Base-by-base conservation (phyloP, 2,888 invertebrate species). In the Nomada hirtipes region DNA sequence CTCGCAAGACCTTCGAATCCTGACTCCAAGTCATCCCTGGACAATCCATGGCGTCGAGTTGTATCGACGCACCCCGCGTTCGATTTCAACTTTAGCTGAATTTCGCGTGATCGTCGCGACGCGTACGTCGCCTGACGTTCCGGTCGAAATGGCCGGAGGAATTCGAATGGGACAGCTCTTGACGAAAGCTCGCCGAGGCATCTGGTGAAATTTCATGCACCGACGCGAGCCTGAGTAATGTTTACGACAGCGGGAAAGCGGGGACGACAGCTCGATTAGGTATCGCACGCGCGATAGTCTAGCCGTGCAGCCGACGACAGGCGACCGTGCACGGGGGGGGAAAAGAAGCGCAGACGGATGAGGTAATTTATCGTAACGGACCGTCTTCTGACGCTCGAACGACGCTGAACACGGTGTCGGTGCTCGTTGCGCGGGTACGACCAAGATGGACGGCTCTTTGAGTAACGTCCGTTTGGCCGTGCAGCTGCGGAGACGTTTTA, bases 161-260 rank as follows among this genome's bases (percentile, higher is more conserved):
- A 53, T 53, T n/a, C 53, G 53, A 20, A n/a, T n/a, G 53, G 18
- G 7, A 10, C 53, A 2, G 7, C 53, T n/a, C 18, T 18, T 53
- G 64, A 55, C 53, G 67, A 44, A 57, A 57, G 44, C 59, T 13
- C 23, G 61, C 20, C 44, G 63, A 18, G 23, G 64, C 57, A 77
- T 77, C 81, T 73, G 81, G 73, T 53, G 72, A 81, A 77, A 81
- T 79, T 79, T 75, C 75, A 79, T 79, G 74, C 82, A 67, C 61
- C 75, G 50, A 60, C 70, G 79, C 79, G 67, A 59, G 60, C 36
- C 71, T 68, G 79, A 82, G 79, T 75, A 79, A 79, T 79, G 79
- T 75, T 68, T 65, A 67, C 79, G 70, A 67, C 55, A 36, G 44
- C 68, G 64, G 77, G 61, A 67, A 68, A 73, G 69, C 72, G 77